Percentiles rank a stretch among this genome's conserved stretches.
Evolutionary conservation across 2,888 invertebrate genomes (phyloP).

Genomic region (Eupithecia subfuscata): DNA sequence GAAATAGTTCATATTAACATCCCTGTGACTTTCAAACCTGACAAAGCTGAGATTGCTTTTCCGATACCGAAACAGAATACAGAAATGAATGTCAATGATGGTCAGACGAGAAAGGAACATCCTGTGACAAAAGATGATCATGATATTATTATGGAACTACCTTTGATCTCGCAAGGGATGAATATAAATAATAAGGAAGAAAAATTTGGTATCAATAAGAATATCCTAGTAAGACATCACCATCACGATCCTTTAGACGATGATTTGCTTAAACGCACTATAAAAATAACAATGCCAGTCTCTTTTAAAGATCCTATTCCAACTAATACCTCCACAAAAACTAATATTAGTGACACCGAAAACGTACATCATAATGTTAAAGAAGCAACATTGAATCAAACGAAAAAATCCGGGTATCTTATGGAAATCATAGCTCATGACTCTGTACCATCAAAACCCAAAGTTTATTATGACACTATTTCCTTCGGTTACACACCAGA

Average conservation of each 20-base stretch:
- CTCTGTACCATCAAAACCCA: not conserved
- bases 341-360: not conserved
- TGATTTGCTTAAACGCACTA: conserved; percentile 18
- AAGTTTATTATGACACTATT: not conserved
- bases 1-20: conserved; percentile 17
- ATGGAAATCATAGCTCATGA: conserved; percentile 18
- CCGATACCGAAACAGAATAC: not conserved
- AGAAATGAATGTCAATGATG: not conserved
- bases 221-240: conserved; percentile 6
- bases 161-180: not conserved
- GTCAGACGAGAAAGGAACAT: not conserved
- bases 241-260: conserved; percentile 18
- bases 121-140: conserved; percentile 3
- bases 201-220: not conserved
- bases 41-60: conserved; percentile 5
- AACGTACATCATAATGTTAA: not conserved
- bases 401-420: not conserved
- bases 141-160: not conserved
- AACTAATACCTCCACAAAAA: not conserved
- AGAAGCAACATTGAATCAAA: conserved; percentile 7
- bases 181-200: not conserved
- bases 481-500: not conserved
- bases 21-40: conserved; percentile 24
- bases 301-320: conserved; percentile 26
- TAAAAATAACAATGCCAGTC: conserved; percentile 29